phyloP scores from a whole-genome alignment of 2,797 vertebrate species.

The Heteromormyrus szaboi region DNA sequence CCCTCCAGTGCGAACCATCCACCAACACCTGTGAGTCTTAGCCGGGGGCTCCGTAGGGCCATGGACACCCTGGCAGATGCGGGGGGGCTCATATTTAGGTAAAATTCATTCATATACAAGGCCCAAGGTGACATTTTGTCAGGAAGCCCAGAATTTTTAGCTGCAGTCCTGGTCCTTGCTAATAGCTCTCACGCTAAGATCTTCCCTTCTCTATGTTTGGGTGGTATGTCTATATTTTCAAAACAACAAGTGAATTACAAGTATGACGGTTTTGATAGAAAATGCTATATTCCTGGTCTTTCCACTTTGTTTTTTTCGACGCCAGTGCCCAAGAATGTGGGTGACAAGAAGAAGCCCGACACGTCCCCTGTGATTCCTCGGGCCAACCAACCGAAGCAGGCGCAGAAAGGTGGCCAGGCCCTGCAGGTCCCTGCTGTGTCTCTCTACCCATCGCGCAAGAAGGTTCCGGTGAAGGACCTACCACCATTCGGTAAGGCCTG shows the following conservation, averaged over 20 bases:
- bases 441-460: slow-evolving; percentile 93
- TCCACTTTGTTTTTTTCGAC: not conserved
- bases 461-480: slow-evolving; percentile 93
- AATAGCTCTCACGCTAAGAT: not conserved
- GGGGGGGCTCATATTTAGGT: not conserved
- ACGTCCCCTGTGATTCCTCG: slow-evolving; percentile 87
- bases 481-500: slow-evolving; percentile 85
- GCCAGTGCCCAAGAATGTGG: slow-evolving; percentile 85
- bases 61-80: not conserved
- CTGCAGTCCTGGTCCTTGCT: not conserved
- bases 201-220: not conserved
- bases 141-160: not conserved
- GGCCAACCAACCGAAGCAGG: slow-evolving; percentile 76
- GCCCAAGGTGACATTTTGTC: not conserved
- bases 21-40: slow-evolving; percentile 83
- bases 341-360: slow-evolving; percentile 82
- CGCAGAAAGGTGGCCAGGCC: slow-evolving; percentile 73
- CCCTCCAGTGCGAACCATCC: slow-evolving; percentile 89
- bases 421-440: slow-evolving; percentile 89
- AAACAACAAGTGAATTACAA: not conserved
- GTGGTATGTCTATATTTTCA: not conserved
- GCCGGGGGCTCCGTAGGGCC: not conserved
- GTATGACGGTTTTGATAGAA: not conserved
- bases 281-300: not conserved
- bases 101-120: not conserved